Base-by-base conservation (phyloP, 1,140 invertebrate genomes). In the Sesamia nonagrioides region DNA sequence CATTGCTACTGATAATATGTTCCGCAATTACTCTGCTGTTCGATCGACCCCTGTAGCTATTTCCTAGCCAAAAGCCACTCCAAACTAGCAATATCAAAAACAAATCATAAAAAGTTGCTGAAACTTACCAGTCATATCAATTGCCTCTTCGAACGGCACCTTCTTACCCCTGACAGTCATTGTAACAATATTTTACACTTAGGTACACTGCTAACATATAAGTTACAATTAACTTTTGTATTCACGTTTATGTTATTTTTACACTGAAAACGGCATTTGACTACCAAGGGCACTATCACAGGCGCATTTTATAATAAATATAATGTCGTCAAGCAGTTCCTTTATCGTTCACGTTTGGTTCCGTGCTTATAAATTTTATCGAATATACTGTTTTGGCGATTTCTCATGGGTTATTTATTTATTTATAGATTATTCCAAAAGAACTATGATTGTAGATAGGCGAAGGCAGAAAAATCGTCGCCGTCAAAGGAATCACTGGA, bases 91-190 rank as follows among this genome's bases (percentile, higher is more conserved):
- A 27, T 27, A 27, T 1, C 27, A 27, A 27, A 27, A 27, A 27
- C 27, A 27, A 27, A 27, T 27, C 27, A 27, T 27, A 27, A 27
- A 3, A 27, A 27, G 37, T 40, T 9, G 37, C 37, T 6, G 27
- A 27, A 75, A 69, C 21, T 60, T 37, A 91, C 90, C 89, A 40
- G 89, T 87, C 86, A 88, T 82, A 27, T 82, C 80, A 60, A 92
- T 48, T 21, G 88, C 89, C 54, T 90, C 89, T 77, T 91, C 54
- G 56, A 86, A 91, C 0, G 80, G 54, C 21, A 88, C 83, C 52
- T 79, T 80, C 33, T 79, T 60, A 13, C 74, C 72, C 77, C 87
- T 89, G 7, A 61, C 83, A 35, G 79, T 71, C 89, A 91, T 91
- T 78, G 82, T 81, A n/a, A 50, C 60, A 63, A 35, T 37, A 63